These are phyloP conservation scores for Meriones unguiculatus DNA, from an alignment of 2,113 vertebrate genomes.

Conservation along the genomic window DNA sequence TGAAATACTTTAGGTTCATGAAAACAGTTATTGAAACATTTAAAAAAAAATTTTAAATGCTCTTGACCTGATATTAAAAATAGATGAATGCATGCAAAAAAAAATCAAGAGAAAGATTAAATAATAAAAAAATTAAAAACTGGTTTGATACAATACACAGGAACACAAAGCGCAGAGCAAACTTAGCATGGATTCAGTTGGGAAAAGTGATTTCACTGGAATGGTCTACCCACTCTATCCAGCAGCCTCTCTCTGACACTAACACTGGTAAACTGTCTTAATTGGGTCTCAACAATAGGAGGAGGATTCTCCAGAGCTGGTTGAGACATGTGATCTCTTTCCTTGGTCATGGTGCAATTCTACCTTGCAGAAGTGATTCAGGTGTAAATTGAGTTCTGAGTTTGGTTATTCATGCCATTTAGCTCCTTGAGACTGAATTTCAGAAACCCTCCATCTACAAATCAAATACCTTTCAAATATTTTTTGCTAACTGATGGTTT, in stretches of 20 bases:
- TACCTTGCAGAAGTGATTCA: conserved; percentile 18
- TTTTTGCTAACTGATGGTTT: background rate
- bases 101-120: conserved; percentile 31
- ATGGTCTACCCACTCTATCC: background rate
- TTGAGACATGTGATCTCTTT: background rate
- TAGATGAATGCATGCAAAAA: background rate
- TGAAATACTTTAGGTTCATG: background rate
- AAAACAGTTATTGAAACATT: conserved; percentile 57
- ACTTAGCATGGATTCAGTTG: background rate
- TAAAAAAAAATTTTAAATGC: background rate
- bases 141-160: background rate
- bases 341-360: background rate
- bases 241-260: background rate
- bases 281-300: background rate
- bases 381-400: background rate
- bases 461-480: background rate
- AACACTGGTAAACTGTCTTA: background rate
- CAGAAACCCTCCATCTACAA: background rate
- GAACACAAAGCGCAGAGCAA: background rate
- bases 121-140: background rate
- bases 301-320: background rate
- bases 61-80: background rate
- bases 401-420: background rate
- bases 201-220: background rate
- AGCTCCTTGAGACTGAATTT: background rate